Evolutionary conservation across 2,113 vertebrate species (phyloP), one percentile per base, ranked within the genome.

Genomic region (Chelonoidis abingdonii): DNA sequence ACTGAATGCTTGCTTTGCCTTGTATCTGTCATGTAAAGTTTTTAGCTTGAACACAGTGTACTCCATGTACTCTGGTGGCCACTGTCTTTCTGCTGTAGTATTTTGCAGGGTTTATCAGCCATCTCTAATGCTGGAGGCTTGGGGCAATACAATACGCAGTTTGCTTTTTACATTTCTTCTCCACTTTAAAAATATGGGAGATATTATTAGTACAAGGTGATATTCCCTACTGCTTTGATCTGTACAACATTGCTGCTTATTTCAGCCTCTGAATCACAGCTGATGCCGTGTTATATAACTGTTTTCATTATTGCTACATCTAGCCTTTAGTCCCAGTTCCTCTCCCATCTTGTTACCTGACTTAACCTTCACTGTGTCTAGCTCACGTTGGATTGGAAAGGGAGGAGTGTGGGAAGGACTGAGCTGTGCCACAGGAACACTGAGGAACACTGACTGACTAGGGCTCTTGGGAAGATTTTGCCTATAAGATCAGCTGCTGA

Each of bases 21-120:
- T 98, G 95, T 98, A 97, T 97, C 97, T 98, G 97, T 97, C 97
- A 92, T 91, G 94, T 97, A 94, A 84, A 92, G 93, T 98, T 96
- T 96, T 97, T 82, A 89, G 95, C 89, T 93, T 97, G 94, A 88
- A 54, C 85, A 17, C 78, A 89, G 80, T 95, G 65, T 89, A 2
- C 27, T 84, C 94, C 93, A 44, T 94, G n/a, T 88, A 88, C 97
- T 97, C 91, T 91, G 88, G 97, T 47, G 90, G 72, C 90, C 52
- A 82, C 92, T 93, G 94, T 93, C 94, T 94, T 92, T 38, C 38
- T 57, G 62, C 86, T 8, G 11, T 3, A 89, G 92, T 89, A 97
- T 95, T 50, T 92, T 91, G 41, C 83, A 47, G 92, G 72, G 88
- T 97, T 97, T 90, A 96, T 95, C 96, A 83, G 97, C 92, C 80